Percentiles rank a stretch among this genome's conserved stretches.
These are phyloP conservation scores for Melolontha melolontha DNA, from an alignment of 2,888 invertebrate species.

Conservation along the genomic window DNA sequence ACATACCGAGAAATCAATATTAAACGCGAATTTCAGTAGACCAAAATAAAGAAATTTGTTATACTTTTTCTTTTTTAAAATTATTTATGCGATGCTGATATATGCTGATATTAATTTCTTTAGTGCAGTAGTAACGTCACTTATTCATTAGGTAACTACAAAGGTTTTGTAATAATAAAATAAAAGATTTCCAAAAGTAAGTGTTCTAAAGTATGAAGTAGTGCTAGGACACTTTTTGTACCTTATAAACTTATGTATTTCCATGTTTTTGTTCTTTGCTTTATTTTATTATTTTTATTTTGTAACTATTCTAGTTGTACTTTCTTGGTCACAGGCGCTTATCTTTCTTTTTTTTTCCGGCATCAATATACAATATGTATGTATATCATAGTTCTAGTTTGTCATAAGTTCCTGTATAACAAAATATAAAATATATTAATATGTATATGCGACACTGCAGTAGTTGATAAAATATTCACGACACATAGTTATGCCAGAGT, in stretches of 20 bases:
- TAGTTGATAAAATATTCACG: constrained; percentile 49
- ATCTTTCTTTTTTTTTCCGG: background rate
- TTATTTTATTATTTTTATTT: constrained; percentile 2
- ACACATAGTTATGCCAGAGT: constrained; percentile 48
- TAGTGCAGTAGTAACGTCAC: background rate
- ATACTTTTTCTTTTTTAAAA: background rate
- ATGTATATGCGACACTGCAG: constrained; percentile 53
- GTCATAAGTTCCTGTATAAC: constrained; percentile 50
- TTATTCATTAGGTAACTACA: background rate
- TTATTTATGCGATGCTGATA: background rate
- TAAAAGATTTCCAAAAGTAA: too few species aligned
- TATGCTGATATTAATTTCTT: background rate
- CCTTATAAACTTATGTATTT: background rate
- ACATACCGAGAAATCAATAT: background rate
- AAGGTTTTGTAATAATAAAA: too few species aligned
- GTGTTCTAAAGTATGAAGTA: background rate
- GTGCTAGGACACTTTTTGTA: background rate
- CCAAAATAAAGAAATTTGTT: background rate
- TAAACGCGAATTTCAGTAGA: too few species aligned
- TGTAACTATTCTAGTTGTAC: too few species aligned
- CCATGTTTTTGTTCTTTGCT: background rate
- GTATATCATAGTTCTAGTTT: constrained; percentile 49
- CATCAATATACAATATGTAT: constrained; percentile 7
- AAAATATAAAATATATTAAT: constrained; percentile 46
- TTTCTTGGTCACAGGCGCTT: too few species aligned